phyloP scores from a whole-genome alignment of 2,888 invertebrate species.

The Stenotaenia linearis region DNA sequence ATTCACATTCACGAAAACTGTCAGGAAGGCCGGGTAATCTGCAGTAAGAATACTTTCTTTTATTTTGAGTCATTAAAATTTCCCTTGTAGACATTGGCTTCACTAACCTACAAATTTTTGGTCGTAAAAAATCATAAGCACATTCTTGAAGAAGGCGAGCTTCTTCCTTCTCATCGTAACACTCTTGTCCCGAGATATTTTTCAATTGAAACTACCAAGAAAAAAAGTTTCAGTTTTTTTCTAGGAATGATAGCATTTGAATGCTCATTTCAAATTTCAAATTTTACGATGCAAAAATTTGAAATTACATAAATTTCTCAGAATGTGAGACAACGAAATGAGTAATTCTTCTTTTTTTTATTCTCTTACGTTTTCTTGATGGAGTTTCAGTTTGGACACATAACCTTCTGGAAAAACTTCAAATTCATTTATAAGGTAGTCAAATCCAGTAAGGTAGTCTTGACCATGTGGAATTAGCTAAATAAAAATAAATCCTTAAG shows the following conservation, averaged over 20 bases:
- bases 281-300: not conserved
- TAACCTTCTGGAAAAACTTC: not conserved
- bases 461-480: not conserved
- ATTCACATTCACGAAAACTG: not conserved
- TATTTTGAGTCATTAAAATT: not conserved
- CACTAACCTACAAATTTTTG: not conserved
- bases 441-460: not conserved
- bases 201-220: not conserved
- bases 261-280: not conserved
- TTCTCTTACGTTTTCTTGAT: not conserved
- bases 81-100: not conserved
- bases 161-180: not conserved
- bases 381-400: not conserved
- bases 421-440: not conserved
- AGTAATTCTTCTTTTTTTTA: not conserved
- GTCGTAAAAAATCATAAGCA: not conserved
- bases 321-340: too few species aligned
- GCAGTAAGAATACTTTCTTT: not conserved
- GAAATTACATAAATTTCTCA: too few species aligned
- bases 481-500: not conserved
- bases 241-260: too few species aligned
- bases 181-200: not conserved
- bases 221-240: too few species aligned
- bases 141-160: not conserved
- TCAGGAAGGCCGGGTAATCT: not conserved